These are phyloP conservation scores for Platichthys stellatus DNA, from an alignment of 2,113 vertebrate species.

Conservation along the genomic window DNA sequence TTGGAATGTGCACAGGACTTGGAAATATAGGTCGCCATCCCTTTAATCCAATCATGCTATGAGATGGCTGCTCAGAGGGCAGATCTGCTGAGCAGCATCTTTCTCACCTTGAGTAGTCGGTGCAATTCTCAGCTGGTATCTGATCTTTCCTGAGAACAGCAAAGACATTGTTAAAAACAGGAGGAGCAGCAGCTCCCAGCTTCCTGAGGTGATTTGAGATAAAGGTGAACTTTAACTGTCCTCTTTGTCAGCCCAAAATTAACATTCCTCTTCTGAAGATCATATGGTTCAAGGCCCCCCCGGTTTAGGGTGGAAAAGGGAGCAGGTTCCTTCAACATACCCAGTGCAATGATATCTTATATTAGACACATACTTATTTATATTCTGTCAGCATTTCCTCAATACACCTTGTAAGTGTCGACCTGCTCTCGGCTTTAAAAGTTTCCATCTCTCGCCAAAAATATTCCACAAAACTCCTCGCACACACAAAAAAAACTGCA, in stretches of 20 bases:
- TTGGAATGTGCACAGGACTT: conserved; percentile 28
- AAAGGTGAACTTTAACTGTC: conserved; percentile 20
- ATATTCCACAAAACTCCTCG: conserved; percentile 3
- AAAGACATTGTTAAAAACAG: neutral
- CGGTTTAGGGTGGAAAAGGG: neutral
- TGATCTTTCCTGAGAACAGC: conserved; percentile 35
- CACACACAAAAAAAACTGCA: conserved; percentile 2
- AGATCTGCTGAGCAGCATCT: conserved; percentile 45
- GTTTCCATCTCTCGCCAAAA: conserved; percentile 17
- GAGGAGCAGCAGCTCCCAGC: neutral
- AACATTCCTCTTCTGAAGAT: conserved; percentile 1
- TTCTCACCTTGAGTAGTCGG: conserved; percentile 39
- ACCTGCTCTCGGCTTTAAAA: conserved; percentile 1
- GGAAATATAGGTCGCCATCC: neutral
- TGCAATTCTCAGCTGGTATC: conserved; percentile 44
- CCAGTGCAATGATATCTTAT: conserved; percentile 4
- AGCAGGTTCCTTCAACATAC: neutral
- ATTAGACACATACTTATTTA: conserved; percentile 31
- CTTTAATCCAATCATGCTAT: conserved; percentile 38
- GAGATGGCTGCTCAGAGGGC: conserved; percentile 26
- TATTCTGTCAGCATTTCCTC: conserved; percentile 21
- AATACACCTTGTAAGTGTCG: conserved; percentile 2
- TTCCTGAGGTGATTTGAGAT: conserved; percentile 24
- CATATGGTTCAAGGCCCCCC: neutral
- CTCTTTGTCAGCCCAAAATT: conserved; percentile 7